A percentile compares a stretch with the other conserved stretches of the same genome.
phyloP scores from a whole-genome alignment of 1,140 invertebrate species.

The Gonatopus flavifemur region DNA sequence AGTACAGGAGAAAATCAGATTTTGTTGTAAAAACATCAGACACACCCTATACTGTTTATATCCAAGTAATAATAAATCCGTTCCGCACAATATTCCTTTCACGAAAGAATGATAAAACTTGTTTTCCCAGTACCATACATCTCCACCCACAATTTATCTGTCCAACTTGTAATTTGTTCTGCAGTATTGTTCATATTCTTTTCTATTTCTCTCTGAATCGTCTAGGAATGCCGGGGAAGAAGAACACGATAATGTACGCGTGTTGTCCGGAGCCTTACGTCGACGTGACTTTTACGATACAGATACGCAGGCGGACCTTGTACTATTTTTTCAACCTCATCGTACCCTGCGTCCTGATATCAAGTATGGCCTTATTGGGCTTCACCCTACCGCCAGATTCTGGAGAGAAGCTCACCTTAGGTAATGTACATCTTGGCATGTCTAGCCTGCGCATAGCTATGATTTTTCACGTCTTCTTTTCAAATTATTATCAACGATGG shows the following conservation, averaged over 20 bases:
- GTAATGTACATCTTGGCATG: conserved; percentile 64
- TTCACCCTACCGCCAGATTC: conserved; percentile 98
- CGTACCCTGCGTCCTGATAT: conserved; percentile 97
- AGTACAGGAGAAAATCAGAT: too few species aligned
- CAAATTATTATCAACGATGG: not conserved
- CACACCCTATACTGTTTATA: too few species aligned
- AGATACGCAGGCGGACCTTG: conserved; percentile 92
- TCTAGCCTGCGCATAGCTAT: conserved; percentile 12
- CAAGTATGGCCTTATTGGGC: conserved; percentile 95
- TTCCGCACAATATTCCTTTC: too few species aligned
- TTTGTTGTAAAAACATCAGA: too few species aligned
- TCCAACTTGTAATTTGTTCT: too few species aligned
- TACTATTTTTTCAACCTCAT: conserved; percentile 99
- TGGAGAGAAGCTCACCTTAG: conserved; percentile 97
- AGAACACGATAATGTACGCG: conserved; percentile 78
- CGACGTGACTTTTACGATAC: conserved; percentile 96
- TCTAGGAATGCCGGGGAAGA: conserved; percentile 82
- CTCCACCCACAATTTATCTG: too few species aligned
- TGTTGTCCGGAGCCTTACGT: conserved; percentile 93
- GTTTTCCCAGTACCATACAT: too few species aligned
- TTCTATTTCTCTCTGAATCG: too few species aligned
- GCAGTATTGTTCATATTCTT: too few species aligned
- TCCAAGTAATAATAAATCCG: too few species aligned
- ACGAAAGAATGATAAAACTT: too few species aligned
- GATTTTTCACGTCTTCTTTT: conserved; percentile 8